Evolutionary conservation across 2,888 invertebrate genomes (phyloP).

Genomic region (Leucophenga montana): DNA sequence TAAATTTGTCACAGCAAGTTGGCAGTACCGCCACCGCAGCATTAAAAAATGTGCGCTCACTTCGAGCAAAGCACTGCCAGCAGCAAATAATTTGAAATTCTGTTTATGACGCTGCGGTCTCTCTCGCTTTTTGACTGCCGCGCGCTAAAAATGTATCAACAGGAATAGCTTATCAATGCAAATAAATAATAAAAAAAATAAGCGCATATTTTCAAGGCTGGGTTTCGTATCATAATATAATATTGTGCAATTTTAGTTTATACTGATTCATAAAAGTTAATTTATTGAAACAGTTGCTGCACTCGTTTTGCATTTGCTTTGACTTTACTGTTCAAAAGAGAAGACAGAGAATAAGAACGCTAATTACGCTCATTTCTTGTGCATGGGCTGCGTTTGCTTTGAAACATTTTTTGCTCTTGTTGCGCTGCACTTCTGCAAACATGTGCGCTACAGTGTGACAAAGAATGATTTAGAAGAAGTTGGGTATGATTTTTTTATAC

Average conservation of each 20-base stretch:
- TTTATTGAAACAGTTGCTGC: conserved; percentile 13
- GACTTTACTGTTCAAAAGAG: no score
- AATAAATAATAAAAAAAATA: conserved; percentile 49
- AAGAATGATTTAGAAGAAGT: no score
- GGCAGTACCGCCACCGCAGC: conserved; percentile 36
- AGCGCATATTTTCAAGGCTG: conserved; percentile 34
- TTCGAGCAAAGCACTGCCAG: conserved; percentile 41
- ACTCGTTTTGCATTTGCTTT: not conserved
- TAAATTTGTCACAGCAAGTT: conserved; percentile 28
- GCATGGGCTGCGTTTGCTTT: no score
- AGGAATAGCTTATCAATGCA: conserved; percentile 51
- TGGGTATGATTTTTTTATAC: no score
- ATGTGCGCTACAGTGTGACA: no score
- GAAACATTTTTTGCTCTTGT: not conserved
- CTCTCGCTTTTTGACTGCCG: conserved; percentile 29
- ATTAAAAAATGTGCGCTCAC: conserved; percentile 30
- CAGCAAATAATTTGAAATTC: not conserved
- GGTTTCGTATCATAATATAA: not conserved
- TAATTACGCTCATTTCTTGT: no score
- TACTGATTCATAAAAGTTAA: not conserved
- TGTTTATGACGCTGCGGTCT: conserved; percentile 23
- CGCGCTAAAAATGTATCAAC: conserved; percentile 44
- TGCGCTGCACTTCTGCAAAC: not conserved
- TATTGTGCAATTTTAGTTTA: not conserved
- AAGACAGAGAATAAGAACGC: no score